Evolutionary conservation across 2,113 vertebrate species (phyloP), one percentile per base, ranked within the genome.

Genomic region (Lepisosteus oculatus): DNA sequence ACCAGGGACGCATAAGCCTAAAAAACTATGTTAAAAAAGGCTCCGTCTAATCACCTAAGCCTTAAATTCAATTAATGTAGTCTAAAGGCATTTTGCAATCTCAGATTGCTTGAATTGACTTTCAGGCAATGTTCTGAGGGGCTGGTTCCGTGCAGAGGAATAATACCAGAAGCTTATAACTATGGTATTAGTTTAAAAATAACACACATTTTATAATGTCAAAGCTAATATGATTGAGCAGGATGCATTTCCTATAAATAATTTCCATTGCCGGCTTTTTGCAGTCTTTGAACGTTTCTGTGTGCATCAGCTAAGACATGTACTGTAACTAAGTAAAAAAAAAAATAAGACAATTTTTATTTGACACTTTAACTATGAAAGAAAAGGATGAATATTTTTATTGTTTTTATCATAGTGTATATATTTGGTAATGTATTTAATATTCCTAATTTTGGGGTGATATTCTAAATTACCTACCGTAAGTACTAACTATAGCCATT

Each of bases 51-150:
- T 91, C 83, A 85, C 77, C 80, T 82, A 81, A 84, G 76, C 68
- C 86, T 64, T 80, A 86, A 85, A 88, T 86, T 88, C 77, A 86
- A 72, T 85, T 86, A 84, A 62, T 81, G 67, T 76, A 86, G 76
- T 73, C 70, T 79, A 80, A 85, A 87, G 74, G 51, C 6, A 2
- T 77, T 78, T 71, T 78, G 87, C 76, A 82, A 74, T 74, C 75
- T 84, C 72, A 69, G 81, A 79, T 79, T 71, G 75, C 71, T 83
- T 75, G 83, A 84, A 56, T 72, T 85, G 74, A 80, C 72, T 88
- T 85, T 84, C 75, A 80, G 72, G 79, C 78, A 74, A 14, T 67
- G 72, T 80, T 84, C 82, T 70, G 80, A 68, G 81, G 75, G 74
- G 68, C 64, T 14, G 59, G 43, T 68, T 77, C 17, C 69, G 65